These are phyloP conservation scores for Aplidium turbinatum DNA, from an alignment of 23 tunicate genomes.

Conservation along the genomic window DNA sequence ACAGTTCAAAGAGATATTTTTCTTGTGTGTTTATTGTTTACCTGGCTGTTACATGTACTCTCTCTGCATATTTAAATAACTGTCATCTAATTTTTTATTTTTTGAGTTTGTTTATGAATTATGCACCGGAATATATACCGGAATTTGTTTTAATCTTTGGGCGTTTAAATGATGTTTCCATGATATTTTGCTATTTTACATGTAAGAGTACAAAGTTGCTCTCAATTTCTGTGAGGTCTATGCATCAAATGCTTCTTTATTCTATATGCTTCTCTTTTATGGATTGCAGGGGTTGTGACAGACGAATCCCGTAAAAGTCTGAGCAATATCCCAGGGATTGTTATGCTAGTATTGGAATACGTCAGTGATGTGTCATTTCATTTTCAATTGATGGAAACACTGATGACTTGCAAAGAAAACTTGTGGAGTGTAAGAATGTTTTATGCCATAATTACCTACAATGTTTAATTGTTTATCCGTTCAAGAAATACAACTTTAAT, in stretches of 20 bases:
- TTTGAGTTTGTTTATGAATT: no score
- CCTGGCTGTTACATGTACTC: no score
- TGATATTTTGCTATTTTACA: neutral
- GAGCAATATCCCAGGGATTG: slow-evolving; percentile 54
- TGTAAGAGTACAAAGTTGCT: neutral
- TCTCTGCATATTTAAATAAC: no score
- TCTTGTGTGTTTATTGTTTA: no score
- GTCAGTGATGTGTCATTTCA: slow-evolving; percentile 61
- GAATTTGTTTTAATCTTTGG: no score
- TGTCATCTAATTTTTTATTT: no score
- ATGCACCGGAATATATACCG: no score
- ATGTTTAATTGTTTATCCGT: neutral
- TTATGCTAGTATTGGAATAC: slow-evolving; percentile 55
- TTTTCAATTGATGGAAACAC: slow-evolving; percentile 72
- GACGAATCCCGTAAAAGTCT: neutral
- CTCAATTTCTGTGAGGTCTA: neutral
- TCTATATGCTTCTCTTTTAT: no score
- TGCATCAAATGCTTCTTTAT: no score
- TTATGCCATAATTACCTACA: neutral
- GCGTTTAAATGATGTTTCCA: no score
- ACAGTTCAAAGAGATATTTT: no score
- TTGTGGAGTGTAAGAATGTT: slow-evolving; percentile 68
- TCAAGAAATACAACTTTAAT: neutral
- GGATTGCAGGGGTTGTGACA: slow-evolving; percentile 18
- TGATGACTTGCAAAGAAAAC: slow-evolving; percentile 78